Conservation (phyloP, 2,113 vertebrate genomes). For the Coturnix japonica region DNA sequence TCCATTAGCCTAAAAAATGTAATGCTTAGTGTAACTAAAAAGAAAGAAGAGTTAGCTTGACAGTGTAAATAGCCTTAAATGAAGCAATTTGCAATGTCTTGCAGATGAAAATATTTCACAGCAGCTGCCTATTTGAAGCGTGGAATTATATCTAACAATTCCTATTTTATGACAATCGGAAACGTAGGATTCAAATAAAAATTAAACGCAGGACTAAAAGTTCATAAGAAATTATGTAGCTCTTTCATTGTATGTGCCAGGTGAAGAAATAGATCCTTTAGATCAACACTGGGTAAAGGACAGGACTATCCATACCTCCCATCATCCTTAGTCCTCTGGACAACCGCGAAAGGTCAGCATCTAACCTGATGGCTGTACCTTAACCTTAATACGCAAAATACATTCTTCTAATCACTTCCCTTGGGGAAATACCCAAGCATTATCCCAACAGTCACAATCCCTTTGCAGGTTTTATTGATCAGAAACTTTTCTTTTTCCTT, state of each 20-base stretch:
- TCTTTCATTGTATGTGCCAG: too few relatives aligned
- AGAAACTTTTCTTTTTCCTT: background rate
- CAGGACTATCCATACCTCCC: too few relatives aligned
- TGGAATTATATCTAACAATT: background rate
- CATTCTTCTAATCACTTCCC: background rate
- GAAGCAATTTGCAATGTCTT: background rate
- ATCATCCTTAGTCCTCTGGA: background rate
- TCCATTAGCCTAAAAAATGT: background rate
- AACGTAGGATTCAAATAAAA: background rate
- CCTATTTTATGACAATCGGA: background rate
- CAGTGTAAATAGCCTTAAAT: background rate
- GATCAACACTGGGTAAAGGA: background rate
- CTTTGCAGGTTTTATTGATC: background rate
- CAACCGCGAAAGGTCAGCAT: background rate
- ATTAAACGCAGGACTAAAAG: background rate
- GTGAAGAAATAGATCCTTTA: too few relatives aligned
- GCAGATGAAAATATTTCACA: background rate
- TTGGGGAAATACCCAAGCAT: background rate
- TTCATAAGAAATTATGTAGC: accelerated
- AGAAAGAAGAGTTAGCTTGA: background rate
- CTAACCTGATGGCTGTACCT: background rate
- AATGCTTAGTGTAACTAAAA: background rate
- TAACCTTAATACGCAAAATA: background rate
- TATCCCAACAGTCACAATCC: background rate
- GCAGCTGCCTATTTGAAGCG: background rate